These are phyloP conservation scores for Drosophila neonasuta DNA, from an alignment of 2,888 invertebrate species.

Conservation along the genomic window DNA sequence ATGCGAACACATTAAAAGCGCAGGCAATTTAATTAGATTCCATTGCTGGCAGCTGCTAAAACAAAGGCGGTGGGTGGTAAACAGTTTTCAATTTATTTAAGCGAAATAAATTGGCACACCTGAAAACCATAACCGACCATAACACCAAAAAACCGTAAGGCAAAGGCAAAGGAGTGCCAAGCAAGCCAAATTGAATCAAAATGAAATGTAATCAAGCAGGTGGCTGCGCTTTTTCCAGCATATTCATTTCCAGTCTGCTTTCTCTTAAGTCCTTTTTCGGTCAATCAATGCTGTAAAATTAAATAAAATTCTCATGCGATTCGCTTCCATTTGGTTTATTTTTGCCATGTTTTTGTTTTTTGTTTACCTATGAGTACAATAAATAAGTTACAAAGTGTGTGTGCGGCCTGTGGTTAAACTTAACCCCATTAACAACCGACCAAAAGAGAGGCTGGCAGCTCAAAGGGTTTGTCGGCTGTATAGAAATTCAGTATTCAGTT, in stretches of 20 bases:
- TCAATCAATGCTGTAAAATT: constrained; percentile 54
- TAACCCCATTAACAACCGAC: constrained; percentile 25
- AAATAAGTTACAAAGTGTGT: constrained; percentile 51
- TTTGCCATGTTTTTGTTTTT: neutral
- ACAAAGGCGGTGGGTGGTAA: constrained; percentile 58
- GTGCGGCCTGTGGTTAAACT: constrained; percentile 47
- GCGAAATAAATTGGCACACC: constrained; percentile 48
- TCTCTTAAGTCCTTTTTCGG: constrained; percentile 33
- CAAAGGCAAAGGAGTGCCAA: constrained; percentile 17
- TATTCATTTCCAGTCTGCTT: constrained; percentile 18
- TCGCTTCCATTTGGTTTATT: constrained; percentile 1
- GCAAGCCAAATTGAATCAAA: constrained; percentile 42
- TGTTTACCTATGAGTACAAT: constrained; percentile 15
- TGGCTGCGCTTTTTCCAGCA: constrained; percentile 45
- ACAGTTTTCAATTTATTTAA: constrained; percentile 70
- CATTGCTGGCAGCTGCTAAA: constrained; percentile 42
- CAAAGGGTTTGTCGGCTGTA: constrained; percentile 32
- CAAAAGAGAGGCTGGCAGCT: constrained; percentile 17
- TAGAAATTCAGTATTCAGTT: constrained; percentile 36
- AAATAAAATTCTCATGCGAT: constrained; percentile 33
- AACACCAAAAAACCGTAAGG: constrained; percentile 9
- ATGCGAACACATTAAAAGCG: constrained; percentile 48
- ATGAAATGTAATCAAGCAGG: constrained; percentile 71
- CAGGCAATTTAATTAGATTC: constrained; percentile 64
- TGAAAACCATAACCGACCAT: constrained; percentile 33